These are phyloP conservation scores for Theropithecus gelada DNA, from an alignment of 2,113 vertebrate genomes.

Conservation along the genomic window DNA sequence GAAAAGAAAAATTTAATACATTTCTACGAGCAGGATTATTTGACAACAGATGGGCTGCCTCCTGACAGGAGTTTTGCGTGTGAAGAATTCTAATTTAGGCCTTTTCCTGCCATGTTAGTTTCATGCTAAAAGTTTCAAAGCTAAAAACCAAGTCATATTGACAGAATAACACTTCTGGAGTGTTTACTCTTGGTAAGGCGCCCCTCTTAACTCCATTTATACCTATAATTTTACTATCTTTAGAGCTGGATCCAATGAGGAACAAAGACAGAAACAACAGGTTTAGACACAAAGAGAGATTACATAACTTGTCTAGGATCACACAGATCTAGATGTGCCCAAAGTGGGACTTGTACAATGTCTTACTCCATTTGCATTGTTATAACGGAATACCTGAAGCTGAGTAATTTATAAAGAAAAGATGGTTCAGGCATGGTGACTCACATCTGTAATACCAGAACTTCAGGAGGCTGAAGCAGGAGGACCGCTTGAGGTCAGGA, in stretches of 20 bases:
- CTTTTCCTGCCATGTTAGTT: background rate
- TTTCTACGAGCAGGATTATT: rapidly evolving
- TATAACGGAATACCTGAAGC: background rate
- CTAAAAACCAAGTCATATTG: background rate
- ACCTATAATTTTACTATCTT: background rate
- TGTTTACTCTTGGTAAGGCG: background rate
- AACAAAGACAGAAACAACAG: background rate
- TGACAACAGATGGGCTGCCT: background rate
- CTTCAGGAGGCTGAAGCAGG: too few relatives aligned
- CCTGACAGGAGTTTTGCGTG: background rate
- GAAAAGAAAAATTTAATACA: background rate
- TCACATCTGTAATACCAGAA: too few relatives aligned
- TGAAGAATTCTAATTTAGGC: background rate
- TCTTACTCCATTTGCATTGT: background rate
- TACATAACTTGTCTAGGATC: background rate
- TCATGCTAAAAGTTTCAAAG: background rate
- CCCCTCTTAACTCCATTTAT: background rate
- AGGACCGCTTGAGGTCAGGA: too few relatives aligned
- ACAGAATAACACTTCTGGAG: background rate
- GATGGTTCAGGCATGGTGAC: background rate
- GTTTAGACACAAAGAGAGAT: background rate
- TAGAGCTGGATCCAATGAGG: background rate
- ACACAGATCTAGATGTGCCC: background rate
- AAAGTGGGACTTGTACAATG: background rate
- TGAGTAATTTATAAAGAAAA: background rate